phyloP scores from a whole-genome alignment of 2,797 vertebrate species.

The Sebastes taczanowskii region DNA sequence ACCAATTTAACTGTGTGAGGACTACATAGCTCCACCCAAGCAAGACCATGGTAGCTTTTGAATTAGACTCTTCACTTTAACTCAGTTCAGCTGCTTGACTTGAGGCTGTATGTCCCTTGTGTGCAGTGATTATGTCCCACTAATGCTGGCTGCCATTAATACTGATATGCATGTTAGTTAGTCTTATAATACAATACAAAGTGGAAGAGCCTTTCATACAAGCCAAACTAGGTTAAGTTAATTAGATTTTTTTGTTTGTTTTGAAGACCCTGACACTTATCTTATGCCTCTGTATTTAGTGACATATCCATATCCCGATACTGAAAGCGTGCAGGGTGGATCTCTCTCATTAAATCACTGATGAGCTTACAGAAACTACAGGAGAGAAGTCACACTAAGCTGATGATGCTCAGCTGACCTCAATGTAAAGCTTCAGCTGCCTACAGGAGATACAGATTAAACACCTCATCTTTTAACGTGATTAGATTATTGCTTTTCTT shows the following conservation, averaged over 20 bases:
- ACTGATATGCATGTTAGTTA: background rate
- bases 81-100: no score
- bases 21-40: background rate
- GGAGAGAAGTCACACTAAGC: background rate
- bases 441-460: background rate
- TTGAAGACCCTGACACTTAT: background rate
- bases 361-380: background rate
- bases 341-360: background rate
- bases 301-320: background rate
- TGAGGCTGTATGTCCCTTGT: no score
- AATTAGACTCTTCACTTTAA: background rate
- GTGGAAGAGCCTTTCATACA: background rate
- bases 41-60: background rate
- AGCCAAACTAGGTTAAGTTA: background rate
- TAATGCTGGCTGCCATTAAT: background rate
- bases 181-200: background rate
- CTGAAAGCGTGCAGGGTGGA: background rate
- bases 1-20: background rate
- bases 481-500: background rate
- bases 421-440: background rate
- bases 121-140: no score
- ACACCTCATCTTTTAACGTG: background rate
- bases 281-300: background rate
- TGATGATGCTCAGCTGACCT: background rate
- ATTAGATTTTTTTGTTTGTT: no score